A percentile compares a stretch with the other conserved stretches of the same genome.
Conservation (phyloP, 2,888 invertebrate species). For the Hermaeophaga mercurialis region DNA sequence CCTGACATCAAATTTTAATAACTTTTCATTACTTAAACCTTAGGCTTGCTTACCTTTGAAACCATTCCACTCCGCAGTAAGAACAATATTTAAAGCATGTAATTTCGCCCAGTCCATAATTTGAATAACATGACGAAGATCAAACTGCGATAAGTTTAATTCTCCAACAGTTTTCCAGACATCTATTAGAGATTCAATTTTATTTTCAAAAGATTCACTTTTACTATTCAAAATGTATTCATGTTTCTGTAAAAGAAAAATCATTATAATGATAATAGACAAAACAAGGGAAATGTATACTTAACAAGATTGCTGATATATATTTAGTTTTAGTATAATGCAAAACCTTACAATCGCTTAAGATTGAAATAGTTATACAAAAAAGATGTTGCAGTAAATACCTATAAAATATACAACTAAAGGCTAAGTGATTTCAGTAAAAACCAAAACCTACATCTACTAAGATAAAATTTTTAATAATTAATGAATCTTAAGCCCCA, state of each 20-base stretch:
- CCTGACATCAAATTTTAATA: too few species aligned
- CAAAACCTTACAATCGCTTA: background rate
- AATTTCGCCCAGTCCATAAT: slow-evolving; percentile 56
- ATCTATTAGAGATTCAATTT: slow-evolving; percentile 51
- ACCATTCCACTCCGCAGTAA: slow-evolving; percentile 54
- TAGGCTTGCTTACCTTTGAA: slow-evolving; percentile 50
- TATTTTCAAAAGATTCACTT: slow-evolving; percentile 48
- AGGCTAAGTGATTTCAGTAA: slow-evolving; percentile 30
- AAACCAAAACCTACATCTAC: slow-evolving; percentile 23
- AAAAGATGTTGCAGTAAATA: slow-evolving; percentile 26
- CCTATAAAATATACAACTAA: slow-evolving; percentile 21
- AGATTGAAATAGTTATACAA: slow-evolving; percentile 17
- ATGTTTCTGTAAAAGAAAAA: slow-evolving; percentile 50
- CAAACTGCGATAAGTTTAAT: slow-evolving; percentile 47
- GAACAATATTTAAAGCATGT: slow-evolving; percentile 54
- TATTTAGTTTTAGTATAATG: background rate
- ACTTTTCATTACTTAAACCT: too few species aligned
- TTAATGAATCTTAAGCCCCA: slow-evolving; percentile 5
- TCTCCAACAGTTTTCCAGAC: slow-evolving; percentile 51
- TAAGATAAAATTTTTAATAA: slow-evolving; percentile 1
- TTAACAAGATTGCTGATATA: background rate
- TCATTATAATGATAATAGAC: slow-evolving; percentile 1
- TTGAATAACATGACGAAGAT: slow-evolving; percentile 50
- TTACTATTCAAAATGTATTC: slow-evolving; percentile 53
- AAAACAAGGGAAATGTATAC: background rate